Base-by-base conservation (phyloP, 1,140 invertebrate genomes). In the Drosophila sproati region DNA sequence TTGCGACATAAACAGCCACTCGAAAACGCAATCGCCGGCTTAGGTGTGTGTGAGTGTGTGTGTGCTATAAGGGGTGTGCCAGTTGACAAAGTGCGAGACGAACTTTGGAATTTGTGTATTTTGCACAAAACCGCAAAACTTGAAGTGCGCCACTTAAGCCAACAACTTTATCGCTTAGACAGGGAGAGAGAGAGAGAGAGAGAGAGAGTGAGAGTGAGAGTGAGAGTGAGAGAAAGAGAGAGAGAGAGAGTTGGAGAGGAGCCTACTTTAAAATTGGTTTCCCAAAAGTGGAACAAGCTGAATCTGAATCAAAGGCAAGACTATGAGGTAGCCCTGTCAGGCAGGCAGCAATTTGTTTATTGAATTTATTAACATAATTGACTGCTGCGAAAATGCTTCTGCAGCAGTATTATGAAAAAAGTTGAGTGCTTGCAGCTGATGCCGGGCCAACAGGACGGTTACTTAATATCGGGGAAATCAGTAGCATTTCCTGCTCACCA, bases 311-410 rank as follows among this genome's bases (percentile, higher is more conserved):
- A 82, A 71, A 50, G 66, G 10, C 41, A 54, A 64, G 67, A 61
- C 57, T 60, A 47, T 41, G 50, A 47, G 51, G 10, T 37, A 45
- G 20, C 32, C 47, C 47, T 56, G 52, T 10, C 6, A 41, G 8
- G 41, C 63, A 56, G 41, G 45, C 45, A 39, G 45, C 57, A 72
- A 81, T 81, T 89, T 89, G 78, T 80, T 78, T 81, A 90, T 88
- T 83, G 77, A 74, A 74, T 88, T 89, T 89, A 89, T 89, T 79
- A 90, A 75, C 86, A 89, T 88, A 88, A 88, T 88, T 88, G 85
- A 89, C 80, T 81, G 74, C 57, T 60, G 57, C 8, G 43, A 35
- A 35, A 60, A 48, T 34, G 43, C 72, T 74, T 55, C 75, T 61
- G 64, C 73, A 68, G 64, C 50, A 68, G 32, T 31, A 55, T 80